Base-by-base conservation (phyloP, 2,113 vertebrate species). In the Puma concolor region DNA sequence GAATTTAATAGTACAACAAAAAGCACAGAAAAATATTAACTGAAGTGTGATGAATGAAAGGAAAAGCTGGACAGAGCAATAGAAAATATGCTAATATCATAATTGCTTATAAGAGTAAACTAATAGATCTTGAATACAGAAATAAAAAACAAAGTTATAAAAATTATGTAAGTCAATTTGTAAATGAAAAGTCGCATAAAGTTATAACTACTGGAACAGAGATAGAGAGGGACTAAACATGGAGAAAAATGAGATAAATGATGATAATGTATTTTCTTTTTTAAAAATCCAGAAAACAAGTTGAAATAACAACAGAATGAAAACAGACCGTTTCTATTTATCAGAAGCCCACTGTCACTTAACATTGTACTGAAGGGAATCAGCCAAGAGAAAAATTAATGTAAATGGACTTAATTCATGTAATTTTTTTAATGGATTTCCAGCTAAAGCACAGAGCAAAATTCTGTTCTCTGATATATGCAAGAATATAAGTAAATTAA, bases 11-110 rank as follows among this genome's bases (percentile, higher is more conserved):
- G 13, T 79, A n/a, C 29, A 29, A 88, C 57, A 48, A 63, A 66
- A 93, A 95, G 77, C 31, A 67, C 13, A 69, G n/a, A 67, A 91
- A 83, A 97, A 57, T 69, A 90, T 23, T 91, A 91, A 54, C 66
- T 86, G 72, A 72, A 93, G 54, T 93, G 74, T 60, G 54, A 57
- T 52, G 38, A 38, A 69, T 3, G 76, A 67, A 52, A 79, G 41
- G 69, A 76, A 92, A n/a, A 66, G 4, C 12, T n/a, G 48, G 33
- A 67, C 12, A 90, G 8, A 87, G 38, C 64, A 91, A 84, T 41
- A 71, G 52, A 83, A 95, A 97, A 84, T 88, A 88, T 84, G 77
- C 31, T 60, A 71, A 31, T 95, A 54, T 52, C 25, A 57, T 91
- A 81, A 88, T 72, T 91, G 14, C 52, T 91, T 60, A 41, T 63